phyloP scores from a whole-genome alignment of 2,888 invertebrate genomes.

The Pinctada fucata region DNA sequence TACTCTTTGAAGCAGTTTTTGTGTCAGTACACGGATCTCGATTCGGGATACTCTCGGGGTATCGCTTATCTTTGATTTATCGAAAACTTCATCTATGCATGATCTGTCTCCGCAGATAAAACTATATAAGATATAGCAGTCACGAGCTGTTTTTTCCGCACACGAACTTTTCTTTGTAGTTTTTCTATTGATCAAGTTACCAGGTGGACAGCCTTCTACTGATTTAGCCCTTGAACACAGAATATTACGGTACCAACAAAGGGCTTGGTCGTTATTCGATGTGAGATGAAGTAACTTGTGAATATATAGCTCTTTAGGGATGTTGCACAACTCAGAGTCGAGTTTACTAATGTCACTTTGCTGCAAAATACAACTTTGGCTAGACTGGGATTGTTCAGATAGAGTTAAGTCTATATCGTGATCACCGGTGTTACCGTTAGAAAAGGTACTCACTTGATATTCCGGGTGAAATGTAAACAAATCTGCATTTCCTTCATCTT shows the following conservation, averaged over 20 bases:
- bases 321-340: background rate
- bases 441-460: background rate
- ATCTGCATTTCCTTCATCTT: background rate
- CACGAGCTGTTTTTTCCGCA: background rate
- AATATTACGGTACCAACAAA: slow-evolving; percentile 5
- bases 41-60: background rate
- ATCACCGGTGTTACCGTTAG: too few relatives aligned
- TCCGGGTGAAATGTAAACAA: background rate
- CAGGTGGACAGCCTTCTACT: background rate
- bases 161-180: slow-evolving; percentile 2
- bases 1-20: background rate
- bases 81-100: background rate
- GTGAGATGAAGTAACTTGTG: background rate
- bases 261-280: background rate
- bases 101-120: slow-evolving; percentile 2
- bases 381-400: background rate
- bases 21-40: background rate
- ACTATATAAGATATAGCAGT: background rate
- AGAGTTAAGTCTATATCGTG: accelerated
- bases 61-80: background rate
- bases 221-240: slow-evolving; percentile 2
- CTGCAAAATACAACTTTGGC: background rate
- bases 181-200: slow-evolving; percentile 7
- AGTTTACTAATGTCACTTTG: background rate
- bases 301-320: background rate